Percentiles rank a stretch among this genome's conserved stretches.
Conservation (phyloP, 2,113 vertebrate species). For the Bostrychus sinensis region DNA sequence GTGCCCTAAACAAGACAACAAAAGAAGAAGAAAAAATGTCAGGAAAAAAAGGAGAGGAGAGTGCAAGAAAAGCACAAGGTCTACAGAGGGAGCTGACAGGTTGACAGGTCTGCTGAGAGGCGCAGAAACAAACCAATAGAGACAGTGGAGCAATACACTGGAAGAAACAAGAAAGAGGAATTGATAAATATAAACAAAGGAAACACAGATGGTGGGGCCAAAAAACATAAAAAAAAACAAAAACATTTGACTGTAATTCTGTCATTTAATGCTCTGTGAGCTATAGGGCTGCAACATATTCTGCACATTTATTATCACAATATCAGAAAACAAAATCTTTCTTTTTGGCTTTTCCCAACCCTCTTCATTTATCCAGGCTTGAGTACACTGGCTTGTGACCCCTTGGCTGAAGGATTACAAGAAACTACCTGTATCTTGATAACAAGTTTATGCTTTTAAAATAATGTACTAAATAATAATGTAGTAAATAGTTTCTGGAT, state of each 20-base stretch:
- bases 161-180: constrained; percentile 5
- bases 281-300: too few species aligned
- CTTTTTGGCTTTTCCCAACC: too few species aligned
- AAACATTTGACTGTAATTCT: neutral
- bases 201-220: neutral
- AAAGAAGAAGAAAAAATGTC: constrained; percentile 22
- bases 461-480: too few species aligned
- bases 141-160: constrained; percentile 16
- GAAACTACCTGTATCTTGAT: too few species aligned
- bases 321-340: too few species aligned
- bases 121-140: constrained; percentile 55
- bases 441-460: too few species aligned
- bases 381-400: too few species aligned
- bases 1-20: constrained; percentile 17
- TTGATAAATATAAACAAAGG: neutral
- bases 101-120: constrained; percentile 74
- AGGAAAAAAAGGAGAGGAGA: constrained; percentile 58
- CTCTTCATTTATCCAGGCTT: too few species aligned
- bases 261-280: neutral
- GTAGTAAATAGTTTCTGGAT: too few species aligned
- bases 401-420: too few species aligned
- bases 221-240: neutral
- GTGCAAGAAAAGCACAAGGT: constrained; percentile 53
- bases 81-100: constrained; percentile 66
- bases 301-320: too few species aligned